Base-by-base conservation (phyloP, 2,888 invertebrate species). In the Chrysolina americana region DNA sequence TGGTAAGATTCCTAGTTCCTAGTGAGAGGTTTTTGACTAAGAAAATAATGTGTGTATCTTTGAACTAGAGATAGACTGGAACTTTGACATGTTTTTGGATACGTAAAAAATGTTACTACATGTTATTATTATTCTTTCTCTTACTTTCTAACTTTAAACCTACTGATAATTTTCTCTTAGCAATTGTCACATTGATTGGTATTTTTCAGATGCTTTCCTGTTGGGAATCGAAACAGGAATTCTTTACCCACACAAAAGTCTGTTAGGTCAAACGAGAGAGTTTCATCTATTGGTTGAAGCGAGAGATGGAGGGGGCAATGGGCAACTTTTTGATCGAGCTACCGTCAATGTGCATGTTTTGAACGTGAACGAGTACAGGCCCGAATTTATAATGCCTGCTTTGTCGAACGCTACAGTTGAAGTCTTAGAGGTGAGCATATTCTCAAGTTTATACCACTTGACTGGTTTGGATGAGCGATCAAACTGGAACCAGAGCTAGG, bases 321-420 rank as follows among this genome's bases (percentile, higher is more conserved):
- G 93, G 2, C 90, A 91, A 0, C 91, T 92, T 84, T 89, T 89
- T 0, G 95, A 94, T 84, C 89, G 89, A 0, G 93, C 96, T 0
- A 89, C 89, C n/a, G 93, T 97, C 2, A 91, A 93, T 79, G 93
- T 98, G 69, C 90, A 92, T 59, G 94, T 96, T 44, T 89, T 93
- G 21, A 93, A 94, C 74, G 94, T 96, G 0, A 96, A 96, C 88
- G 93, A 95, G 80, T 93, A 95, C 85, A 92, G 93, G 64, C 98
- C 97, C 0, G 91, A 91, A 73, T 96, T 96, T 86, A 90, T 95
- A 9, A 91, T 93, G 84, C 97, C 97, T 0, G 92, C 94, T 1
- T 87, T 92, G 0, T 91, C 93, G 0, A 94, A 95, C 86, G 91
- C 94, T 4, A 94, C 94, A 41, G 92, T 97, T 17, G 93, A 94